Conservation (phyloP, 2,797 vertebrate genomes). For the Huso huso region DNA sequence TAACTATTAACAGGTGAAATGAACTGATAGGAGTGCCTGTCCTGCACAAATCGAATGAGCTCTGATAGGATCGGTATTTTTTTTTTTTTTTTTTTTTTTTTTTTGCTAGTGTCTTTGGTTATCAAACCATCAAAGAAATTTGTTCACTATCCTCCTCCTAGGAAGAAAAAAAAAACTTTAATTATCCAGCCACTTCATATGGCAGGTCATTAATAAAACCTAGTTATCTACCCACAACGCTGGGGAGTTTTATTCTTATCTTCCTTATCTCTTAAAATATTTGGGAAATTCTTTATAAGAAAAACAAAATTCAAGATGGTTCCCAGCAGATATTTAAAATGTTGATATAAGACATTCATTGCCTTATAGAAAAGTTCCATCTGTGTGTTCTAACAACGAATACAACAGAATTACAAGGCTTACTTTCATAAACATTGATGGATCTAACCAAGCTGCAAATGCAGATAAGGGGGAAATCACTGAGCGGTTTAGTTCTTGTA, state of each 20-base stretch:
- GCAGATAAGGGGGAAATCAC: conserved; percentile 85
- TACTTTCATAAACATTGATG: conserved; percentile 74
- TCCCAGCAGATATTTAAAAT: conserved; percentile 64
- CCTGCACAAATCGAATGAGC: conserved; percentile 77
- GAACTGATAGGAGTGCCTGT: conserved; percentile 84
- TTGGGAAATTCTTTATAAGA: conserved; percentile 68
- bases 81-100: conserved; percentile 34
- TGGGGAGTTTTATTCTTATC: conserved; percentile 68
- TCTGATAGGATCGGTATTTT: conserved; percentile 81
- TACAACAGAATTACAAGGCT: conserved; percentile 63
- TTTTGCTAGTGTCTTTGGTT: conserved; percentile 76
- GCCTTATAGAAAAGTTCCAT: conserved; percentile 53
- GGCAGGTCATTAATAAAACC: conserved; percentile 99
- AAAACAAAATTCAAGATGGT: conserved; percentile 75
- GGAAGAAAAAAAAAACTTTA: conserved; percentile 73
- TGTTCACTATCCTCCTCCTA: conserved; percentile 79
- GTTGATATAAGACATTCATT: conserved; percentile 49
- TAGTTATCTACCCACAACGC: conserved; percentile 82
- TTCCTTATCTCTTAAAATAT: conserved; percentile 89
- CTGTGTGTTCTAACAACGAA: conserved; percentile 49
- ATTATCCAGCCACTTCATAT: conserved; percentile 82
- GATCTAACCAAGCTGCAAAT: conserved; percentile 88
- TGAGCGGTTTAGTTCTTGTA: conserved; percentile 55
- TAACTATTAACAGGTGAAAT: conserved; percentile 98
- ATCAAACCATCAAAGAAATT: conserved; percentile 96